phyloP scores from a whole-genome alignment of 2,113 vertebrate species.

The Nothoprocta pentlandii region DNA sequence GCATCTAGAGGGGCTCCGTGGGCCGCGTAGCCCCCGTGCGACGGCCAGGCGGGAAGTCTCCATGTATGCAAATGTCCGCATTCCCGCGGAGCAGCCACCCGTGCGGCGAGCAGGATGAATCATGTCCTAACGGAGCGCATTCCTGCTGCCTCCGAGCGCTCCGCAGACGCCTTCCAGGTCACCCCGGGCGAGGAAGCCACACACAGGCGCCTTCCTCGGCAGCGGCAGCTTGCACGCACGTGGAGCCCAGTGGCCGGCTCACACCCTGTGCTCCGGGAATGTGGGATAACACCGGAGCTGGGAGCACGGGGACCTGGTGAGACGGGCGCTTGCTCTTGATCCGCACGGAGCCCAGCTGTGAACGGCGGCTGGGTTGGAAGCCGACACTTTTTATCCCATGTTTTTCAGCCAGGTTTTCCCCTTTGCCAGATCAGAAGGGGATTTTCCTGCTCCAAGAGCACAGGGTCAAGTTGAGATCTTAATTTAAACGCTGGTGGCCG shows the following conservation, averaged over 20 bases:
- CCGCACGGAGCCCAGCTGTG: background rate
- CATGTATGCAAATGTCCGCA: conserved; percentile 50
- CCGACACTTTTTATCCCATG: background rate
- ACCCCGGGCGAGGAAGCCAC: conserved; percentile 66
- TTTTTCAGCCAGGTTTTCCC: background rate
- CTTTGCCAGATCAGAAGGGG: background rate
- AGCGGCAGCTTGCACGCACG: background rate
- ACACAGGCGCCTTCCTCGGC: conserved; percentile 26
- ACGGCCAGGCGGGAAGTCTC: background rate
- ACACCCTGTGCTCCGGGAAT: background rate
- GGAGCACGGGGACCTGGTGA: background rate
- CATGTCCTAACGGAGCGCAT: conserved; percentile 61
- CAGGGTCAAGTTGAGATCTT: background rate
- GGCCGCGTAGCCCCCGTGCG: background rate
- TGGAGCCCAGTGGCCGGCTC: background rate
- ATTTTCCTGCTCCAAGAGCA: background rate
- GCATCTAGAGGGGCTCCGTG: background rate
- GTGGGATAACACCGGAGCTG: background rate
- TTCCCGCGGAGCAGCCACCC: conserved; percentile 70
- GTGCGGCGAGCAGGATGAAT: conserved; percentile 71
- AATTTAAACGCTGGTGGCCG: background rate
- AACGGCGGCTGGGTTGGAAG: background rate
- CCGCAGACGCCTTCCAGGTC: conserved; percentile 67
- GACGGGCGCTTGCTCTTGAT: background rate
- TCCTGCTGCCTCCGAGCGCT: conserved; percentile 61